A percentile compares a stretch with the other conserved stretches of the same genome.
Evolutionary conservation across 2,888 invertebrate genomes (phyloP).

Genomic region (Latheticus oryzae): DNA sequence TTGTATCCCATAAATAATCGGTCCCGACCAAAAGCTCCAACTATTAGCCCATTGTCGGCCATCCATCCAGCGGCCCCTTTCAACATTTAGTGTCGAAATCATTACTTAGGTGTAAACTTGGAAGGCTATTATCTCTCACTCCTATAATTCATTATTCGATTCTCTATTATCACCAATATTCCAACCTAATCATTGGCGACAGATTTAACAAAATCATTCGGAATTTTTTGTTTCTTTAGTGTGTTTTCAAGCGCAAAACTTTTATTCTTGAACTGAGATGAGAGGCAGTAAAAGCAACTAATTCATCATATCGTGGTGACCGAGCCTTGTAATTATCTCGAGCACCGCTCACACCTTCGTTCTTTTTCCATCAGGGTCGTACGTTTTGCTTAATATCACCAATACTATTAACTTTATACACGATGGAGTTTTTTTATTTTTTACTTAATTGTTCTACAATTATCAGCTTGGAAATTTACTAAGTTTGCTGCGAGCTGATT

Average conservation of each 20-base stretch:
- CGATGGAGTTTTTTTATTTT: no score
- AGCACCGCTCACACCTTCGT: constrained; percentile 62
- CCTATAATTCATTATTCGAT: constrained; percentile 66
- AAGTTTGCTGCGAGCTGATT: no score
- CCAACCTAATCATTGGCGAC: no score
- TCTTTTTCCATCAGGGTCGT: constrained; percentile 49
- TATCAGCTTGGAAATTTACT: no score
- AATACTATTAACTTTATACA: constrained; percentile 49
- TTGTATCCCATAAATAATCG: constrained; percentile 66
- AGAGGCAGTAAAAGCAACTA: constrained; percentile 60
- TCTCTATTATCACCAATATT: no score
- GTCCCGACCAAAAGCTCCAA: constrained; percentile 51
- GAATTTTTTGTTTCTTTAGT: constrained; percentile 34
- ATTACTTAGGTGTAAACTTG: constrained; percentile 68
- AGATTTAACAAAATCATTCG: no score
- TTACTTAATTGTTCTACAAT: no score
- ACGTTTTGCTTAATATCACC: constrained; percentile 57
- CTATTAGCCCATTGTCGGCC: constrained; percentile 61
- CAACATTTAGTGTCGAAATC: constrained; percentile 68
- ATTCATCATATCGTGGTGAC: constrained; percentile 64
- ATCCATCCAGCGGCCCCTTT: constrained; percentile 63
- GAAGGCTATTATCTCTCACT: constrained; percentile 65
- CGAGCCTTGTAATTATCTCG: constrained; percentile 63
- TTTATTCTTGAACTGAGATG: constrained; percentile 47
- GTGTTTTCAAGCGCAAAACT: constrained; percentile 39